Conservation (phyloP, 2,113 vertebrate genomes). For the Patagioenas fasciata region DNA sequence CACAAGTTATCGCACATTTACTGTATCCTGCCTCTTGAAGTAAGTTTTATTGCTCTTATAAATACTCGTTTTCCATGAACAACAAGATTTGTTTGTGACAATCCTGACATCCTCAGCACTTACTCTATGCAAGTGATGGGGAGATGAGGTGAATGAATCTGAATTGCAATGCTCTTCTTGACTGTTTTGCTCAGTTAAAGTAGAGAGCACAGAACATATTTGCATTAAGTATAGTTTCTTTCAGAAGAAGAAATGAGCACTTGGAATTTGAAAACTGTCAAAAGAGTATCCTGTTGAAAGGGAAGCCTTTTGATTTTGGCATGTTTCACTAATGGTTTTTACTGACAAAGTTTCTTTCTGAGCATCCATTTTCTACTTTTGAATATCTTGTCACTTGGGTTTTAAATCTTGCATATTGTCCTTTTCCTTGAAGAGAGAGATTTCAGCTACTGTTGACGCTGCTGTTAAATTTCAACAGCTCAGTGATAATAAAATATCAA, state of each 20-base stretch:
- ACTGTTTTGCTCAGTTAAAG: constrained; percentile 57
- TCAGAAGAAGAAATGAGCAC: constrained; percentile 63
- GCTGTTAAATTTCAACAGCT: constrained; percentile 72
- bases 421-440: constrained; percentile 57
- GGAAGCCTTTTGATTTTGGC: constrained; percentile 64
- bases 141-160: constrained; percentile 49
- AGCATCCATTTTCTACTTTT: constrained; percentile 61
- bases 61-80: constrained; percentile 48
- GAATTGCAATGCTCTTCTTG: constrained; percentile 68
- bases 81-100: constrained; percentile 73
- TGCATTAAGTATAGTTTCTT: constrained; percentile 67
- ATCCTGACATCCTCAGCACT: constrained; percentile 57
- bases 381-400: constrained; percentile 63
- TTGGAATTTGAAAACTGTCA: constrained; percentile 72
- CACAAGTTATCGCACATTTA: constrained; percentile 21
- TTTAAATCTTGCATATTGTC: constrained; percentile 70
- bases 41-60: constrained; percentile 51
- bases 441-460: constrained; percentile 56
- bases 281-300: constrained; percentile 67
- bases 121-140: constrained; percentile 61
- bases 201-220: constrained; percentile 59
- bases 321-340: constrained; percentile 66
- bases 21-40: constrained; percentile 17
- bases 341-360: constrained; percentile 59
- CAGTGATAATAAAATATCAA: constrained; percentile 71